phyloP scores from a whole-genome alignment of 2,113 vertebrate genomes.

The Pelvicachromis taeniatus region DNA sequence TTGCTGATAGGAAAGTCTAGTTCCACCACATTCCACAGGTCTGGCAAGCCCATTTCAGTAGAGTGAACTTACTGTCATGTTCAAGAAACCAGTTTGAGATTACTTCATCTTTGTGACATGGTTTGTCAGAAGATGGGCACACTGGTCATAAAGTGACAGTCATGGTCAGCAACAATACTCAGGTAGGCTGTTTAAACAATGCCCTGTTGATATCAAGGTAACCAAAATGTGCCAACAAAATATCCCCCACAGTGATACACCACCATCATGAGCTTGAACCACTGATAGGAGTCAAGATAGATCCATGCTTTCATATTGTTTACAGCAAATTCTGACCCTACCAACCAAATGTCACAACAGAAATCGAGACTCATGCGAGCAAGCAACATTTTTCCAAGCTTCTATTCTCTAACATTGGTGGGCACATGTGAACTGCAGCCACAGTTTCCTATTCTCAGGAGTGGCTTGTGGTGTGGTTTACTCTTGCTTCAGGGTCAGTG shows the following conservation, averaged over 20 bases:
- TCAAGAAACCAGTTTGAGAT: background rate
- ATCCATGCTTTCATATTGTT: background rate
- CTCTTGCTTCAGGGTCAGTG: background rate
- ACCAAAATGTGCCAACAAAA: background rate
- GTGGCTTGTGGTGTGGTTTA: background rate
- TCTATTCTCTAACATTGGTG: background rate
- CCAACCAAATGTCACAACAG: background rate
- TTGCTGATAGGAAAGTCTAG: background rate
- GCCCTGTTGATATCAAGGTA: background rate
- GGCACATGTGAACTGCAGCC: background rate
- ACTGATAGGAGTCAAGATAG: background rate
- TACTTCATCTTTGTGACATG: fast-evolving
- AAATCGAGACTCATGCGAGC: background rate
- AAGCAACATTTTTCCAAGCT: background rate
- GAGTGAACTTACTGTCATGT: background rate
- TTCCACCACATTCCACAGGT: background rate
- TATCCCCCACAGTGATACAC: fast-evolving
- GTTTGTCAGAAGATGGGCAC: background rate
- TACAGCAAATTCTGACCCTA: background rate
- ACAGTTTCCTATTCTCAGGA: background rate
- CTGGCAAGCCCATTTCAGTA: fast-evolving
- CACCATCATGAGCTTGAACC: fast-evolving
- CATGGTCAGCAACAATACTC: too few relatives aligned
- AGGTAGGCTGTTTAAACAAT: too few relatives aligned
- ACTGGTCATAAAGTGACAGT: background rate